Conservation (phyloP, 2,888 invertebrate species). For the Polymixis flavicincta region DNA sequence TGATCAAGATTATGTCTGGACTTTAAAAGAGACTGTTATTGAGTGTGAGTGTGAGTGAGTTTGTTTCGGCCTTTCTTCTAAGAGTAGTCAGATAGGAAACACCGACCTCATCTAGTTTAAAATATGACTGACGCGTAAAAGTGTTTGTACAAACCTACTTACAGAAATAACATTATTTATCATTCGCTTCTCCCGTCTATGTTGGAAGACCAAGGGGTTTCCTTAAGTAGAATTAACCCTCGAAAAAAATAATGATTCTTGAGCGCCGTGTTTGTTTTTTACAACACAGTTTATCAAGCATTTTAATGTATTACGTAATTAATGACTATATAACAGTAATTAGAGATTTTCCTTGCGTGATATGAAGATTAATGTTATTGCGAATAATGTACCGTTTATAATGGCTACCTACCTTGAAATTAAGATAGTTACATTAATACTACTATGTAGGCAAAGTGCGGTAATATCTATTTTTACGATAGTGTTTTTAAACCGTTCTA, state of each 20-base stretch:
- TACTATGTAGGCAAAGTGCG: background rate
- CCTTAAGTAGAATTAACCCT: fast-evolving
- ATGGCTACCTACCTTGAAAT: slow-evolving; percentile 6
- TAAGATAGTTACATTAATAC: background rate
- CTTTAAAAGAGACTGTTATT: too few relatives aligned
- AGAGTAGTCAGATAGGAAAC: too few relatives aligned
- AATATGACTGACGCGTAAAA: too few relatives aligned
- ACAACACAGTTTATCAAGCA: background rate
- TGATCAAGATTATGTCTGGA: too few relatives aligned
- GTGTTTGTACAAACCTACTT: too few relatives aligned
- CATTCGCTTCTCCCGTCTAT: too few relatives aligned
- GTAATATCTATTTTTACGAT: background rate
- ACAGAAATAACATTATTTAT: too few relatives aligned
- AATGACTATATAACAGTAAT: slow-evolving; percentile 6
- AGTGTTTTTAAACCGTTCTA: background rate
- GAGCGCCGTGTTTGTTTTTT: background rate
- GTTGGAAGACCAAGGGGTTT: too few relatives aligned
- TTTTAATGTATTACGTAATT: slow-evolving; percentile 8
- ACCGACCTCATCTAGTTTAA: too few relatives aligned
- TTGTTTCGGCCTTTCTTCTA: too few relatives aligned
- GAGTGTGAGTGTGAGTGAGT: too few relatives aligned
- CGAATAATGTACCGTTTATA: slow-evolving; percentile 4
- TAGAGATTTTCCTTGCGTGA: slow-evolving; percentile 1
- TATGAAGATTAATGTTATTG: slow-evolving; percentile 18
- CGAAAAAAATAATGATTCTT: background rate